Conservation (phyloP, 2,888 invertebrate species). For the Acanthococcus lagerstroemiae region DNA sequence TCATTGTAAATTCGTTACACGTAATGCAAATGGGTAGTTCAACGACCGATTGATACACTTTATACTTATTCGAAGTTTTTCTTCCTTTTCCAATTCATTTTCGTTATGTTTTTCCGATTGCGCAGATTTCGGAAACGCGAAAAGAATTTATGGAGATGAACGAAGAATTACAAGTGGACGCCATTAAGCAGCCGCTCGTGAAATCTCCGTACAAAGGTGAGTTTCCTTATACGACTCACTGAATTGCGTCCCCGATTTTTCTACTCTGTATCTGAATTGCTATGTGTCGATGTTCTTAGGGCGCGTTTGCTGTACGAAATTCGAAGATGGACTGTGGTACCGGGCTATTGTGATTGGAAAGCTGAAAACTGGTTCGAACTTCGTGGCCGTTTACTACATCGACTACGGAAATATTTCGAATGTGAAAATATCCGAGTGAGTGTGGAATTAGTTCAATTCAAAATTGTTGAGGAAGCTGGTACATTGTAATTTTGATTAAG, state of each 20-base stretch:
- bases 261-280: no score
- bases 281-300: no score
- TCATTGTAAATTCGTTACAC: no score
- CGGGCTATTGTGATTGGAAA: not conserved
- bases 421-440: not conserved
- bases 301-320: constrained; percentile 15
- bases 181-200: not conserved
- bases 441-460: no score
- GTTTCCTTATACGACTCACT: not conserved
- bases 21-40: no score
- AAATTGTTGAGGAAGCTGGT: no score
- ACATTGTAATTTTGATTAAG: no score
- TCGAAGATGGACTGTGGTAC: constrained; percentile 12
- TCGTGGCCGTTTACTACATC: constrained; percentile 3
- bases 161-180: constrained; percentile 1
- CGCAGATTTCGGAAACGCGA: not conserved
- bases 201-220: not conserved
- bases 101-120: not conserved
- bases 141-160: not conserved
- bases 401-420: constrained; percentile 4
- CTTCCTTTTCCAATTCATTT: no score
- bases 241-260: not conserved
- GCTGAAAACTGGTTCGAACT: not conserved
- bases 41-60: no score
- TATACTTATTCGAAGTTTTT: no score